These are phyloP conservation scores for Andrena hattorfiana DNA, from an alignment of 2,888 invertebrate genomes.

Conservation along the genomic window DNA sequence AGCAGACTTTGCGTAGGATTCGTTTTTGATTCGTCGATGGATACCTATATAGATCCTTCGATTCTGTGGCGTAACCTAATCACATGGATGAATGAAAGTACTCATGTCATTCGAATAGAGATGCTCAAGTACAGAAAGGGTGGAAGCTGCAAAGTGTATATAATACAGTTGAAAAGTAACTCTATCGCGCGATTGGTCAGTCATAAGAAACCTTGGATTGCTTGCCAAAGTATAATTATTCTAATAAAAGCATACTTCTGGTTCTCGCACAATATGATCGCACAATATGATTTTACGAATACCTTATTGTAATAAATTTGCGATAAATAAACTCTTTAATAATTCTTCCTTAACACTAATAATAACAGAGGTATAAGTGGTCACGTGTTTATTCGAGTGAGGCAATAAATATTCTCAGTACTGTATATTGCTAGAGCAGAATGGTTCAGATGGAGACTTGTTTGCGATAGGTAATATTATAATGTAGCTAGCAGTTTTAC, in stretches of 20 bases:
- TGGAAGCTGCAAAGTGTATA: conserved; percentile 49
- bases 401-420: no score
- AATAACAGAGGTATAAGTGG: no score
- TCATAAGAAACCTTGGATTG: conserved; percentile 52
- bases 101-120: conserved; percentile 26
- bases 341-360: no score
- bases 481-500: conserved; percentile 13
- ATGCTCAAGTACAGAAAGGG: conserved; percentile 20
- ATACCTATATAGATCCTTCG: conserved; percentile 40
- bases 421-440: background rate
- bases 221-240: conserved; percentile 67
- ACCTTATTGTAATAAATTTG: no score
- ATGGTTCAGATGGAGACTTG: conserved; percentile 32
- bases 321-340: no score
- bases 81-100: conserved; percentile 34
- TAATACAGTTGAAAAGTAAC: conserved; percentile 60
- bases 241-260: conserved; percentile 62
- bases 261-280: conserved; percentile 9
- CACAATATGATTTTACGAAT: conserved; percentile 10
- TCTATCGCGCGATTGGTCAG: conserved; percentile 54
- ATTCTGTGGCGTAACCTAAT: conserved; percentile 64
- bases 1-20: conserved; percentile 65
- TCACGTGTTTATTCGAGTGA: no score
- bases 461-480: conserved; percentile 23
- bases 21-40: conserved; percentile 60